phyloP scores from a whole-genome alignment of 1,140 invertebrate genomes.

The Scylla paramamosain region DNA sequence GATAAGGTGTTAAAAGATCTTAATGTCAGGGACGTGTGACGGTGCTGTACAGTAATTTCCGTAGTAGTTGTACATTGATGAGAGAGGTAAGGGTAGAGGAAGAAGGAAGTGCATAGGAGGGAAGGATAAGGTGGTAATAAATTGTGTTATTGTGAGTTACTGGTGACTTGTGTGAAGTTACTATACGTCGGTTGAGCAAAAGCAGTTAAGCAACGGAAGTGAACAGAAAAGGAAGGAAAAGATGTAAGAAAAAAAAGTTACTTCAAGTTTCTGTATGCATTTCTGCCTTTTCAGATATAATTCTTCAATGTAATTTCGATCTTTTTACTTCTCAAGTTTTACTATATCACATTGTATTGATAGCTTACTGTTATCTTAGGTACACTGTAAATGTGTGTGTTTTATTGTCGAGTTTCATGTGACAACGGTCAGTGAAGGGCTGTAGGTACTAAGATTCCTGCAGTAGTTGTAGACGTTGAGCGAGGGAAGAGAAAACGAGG shows the following conservation, averaged over 20 bases:
- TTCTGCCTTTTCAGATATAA: too few relatives aligned
- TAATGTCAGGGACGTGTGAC: too few relatives aligned
- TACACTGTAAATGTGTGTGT: background rate
- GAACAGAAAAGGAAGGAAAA: background rate
- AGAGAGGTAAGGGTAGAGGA: constrained; percentile 14
- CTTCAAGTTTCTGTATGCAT: too few relatives aligned
- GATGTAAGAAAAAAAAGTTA: too few relatives aligned
- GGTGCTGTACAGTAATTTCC: too few relatives aligned
- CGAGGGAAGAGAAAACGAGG: background rate
- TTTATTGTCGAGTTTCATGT: background rate
- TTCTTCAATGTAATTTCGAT: too few relatives aligned
- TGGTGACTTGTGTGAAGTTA: background rate
- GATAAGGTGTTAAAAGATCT: background rate
- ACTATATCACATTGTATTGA: background rate
- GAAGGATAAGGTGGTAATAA: too few relatives aligned
- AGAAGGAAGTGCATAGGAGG: background rate
- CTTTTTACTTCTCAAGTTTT: too few relatives aligned
- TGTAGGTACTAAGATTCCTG: background rate
- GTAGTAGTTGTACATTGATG: background rate
- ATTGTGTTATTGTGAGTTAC: background rate
- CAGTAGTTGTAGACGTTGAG: background rate
- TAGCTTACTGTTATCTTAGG: background rate
- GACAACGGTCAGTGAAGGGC: too few relatives aligned
- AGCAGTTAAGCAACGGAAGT: too few relatives aligned
- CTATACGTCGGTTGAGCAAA: background rate